Percentiles rank a stretch among this genome's conserved stretches.
These are phyloP conservation scores for Anoura caudifer DNA, from an alignment of 2,113 vertebrate genomes.

Conservation along the genomic window DNA sequence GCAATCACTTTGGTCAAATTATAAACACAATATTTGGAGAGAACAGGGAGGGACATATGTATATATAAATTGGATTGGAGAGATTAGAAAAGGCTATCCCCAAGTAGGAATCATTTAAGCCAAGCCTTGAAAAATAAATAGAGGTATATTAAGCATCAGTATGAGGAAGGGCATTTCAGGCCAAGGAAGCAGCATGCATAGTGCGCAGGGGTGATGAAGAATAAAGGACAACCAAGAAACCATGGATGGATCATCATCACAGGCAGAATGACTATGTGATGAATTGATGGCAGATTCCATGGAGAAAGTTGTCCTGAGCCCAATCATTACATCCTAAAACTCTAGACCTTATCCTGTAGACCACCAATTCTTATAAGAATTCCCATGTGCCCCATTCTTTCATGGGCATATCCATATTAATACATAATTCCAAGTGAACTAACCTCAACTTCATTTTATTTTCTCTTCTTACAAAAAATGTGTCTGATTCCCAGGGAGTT, in stretches of 20 bases:
- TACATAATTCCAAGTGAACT: neutral
- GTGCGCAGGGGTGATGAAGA: neutral
- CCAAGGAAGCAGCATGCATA: neutral
- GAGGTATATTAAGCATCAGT: neutral
- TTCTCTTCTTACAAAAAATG: neutral
- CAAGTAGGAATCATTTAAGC: neutral
- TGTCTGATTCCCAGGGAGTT: neutral
- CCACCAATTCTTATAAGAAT: neutral
- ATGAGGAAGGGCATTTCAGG: neutral
- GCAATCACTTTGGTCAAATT: neutral
- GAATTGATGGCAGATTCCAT: neutral
- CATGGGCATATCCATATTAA: neutral
- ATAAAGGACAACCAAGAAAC: neutral
- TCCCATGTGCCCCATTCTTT: fast-evolving
- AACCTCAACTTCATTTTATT: neutral
- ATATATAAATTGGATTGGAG: neutral
- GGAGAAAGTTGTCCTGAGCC: neutral
- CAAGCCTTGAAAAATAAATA: neutral
- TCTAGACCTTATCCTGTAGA: neutral
- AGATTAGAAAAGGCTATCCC: neutral
- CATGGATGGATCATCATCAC: fast-evolving
- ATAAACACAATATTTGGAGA: neutral
- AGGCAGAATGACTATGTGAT: fast-evolving
- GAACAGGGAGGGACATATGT: neutral
- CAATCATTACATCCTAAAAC: neutral